These are phyloP conservation scores for Sphaeridia pumilis DNA, from an alignment of 2,888 invertebrate species.

Conservation along the genomic window DNA sequence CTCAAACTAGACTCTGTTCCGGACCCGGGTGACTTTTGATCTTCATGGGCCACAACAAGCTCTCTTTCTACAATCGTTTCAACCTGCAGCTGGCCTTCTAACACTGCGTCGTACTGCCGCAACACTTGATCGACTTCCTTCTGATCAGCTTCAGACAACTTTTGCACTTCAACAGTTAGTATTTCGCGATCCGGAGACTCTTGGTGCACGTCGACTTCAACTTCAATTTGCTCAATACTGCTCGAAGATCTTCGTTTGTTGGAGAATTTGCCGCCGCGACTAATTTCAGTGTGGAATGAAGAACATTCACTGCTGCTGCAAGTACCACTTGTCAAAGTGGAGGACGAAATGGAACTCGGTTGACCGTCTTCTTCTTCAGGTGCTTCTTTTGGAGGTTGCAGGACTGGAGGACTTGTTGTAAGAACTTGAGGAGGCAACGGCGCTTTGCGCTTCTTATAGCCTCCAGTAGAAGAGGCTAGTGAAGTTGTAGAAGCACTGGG, in stretches of 20 bases:
- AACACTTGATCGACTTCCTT: background rate
- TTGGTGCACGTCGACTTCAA: conserved; percentile 25
- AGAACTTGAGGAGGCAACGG: conserved; percentile 47
- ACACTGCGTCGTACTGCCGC: background rate
- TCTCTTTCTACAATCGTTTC: background rate
- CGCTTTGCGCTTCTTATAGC: conserved; percentile 48
- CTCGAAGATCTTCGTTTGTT: background rate
- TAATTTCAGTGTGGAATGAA: conserved; percentile 15
- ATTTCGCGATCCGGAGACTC: conserved; percentile 5
- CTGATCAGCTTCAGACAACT: background rate
- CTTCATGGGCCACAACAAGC: background rate
- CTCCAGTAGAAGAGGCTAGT: conserved; percentile 37
- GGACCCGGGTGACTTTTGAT: background rate
- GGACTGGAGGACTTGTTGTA: background rate
- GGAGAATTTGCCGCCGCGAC: no score
- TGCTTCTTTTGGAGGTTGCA: conserved; percentile 22
- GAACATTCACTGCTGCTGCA: conserved; percentile 22
- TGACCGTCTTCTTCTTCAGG: conserved; percentile 21
- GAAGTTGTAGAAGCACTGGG: conserved; percentile 37
- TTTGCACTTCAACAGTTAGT: background rate
- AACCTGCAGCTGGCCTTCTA: background rate
- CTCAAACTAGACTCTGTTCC: conserved; percentile 22
- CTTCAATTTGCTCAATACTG: conserved; percentile 21
- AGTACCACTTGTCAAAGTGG: conserved; percentile 11
- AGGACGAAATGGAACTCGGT: background rate